These are phyloP conservation scores for Onychomys leucogaster DNA, from an alignment of 2,797 vertebrate species.

Conservation along the genomic window DNA sequence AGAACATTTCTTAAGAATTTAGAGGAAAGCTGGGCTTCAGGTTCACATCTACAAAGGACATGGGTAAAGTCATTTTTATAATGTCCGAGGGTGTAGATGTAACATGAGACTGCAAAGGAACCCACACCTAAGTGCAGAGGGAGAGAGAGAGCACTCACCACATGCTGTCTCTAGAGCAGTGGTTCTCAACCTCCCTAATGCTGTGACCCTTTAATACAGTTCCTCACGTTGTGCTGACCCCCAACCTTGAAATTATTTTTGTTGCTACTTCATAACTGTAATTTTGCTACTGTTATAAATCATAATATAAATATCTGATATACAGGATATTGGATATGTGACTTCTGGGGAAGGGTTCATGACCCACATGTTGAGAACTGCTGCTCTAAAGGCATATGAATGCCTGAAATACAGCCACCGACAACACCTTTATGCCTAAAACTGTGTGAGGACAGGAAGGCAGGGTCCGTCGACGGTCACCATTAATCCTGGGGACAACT, in stretches of 20 bases:
- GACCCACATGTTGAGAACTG: not conserved
- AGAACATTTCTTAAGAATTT: not conserved
- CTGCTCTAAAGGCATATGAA: not conserved
- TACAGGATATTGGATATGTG: not conserved
- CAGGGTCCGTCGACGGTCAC: not conserved
- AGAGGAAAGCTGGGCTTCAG: not conserved
- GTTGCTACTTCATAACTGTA: not conserved
- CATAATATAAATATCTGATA: not conserved
- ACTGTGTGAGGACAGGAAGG: not conserved
- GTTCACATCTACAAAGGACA: not conserved
- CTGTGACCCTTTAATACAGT: not conserved
- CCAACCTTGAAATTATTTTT: not conserved
- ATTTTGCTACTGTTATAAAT: not conserved
- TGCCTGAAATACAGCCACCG: not conserved
- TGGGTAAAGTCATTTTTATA: slow-evolving; percentile 1
- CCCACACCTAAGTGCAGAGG: not conserved
- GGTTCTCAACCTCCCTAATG: not conserved
- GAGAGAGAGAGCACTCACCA: not conserved
- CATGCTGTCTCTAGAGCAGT: not conserved
- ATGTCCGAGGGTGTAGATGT: not conserved
- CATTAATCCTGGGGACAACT: not conserved
- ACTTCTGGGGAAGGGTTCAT: not conserved
- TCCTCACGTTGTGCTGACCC: not conserved
- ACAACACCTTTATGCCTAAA: not conserved
- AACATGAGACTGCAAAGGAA: not conserved